phyloP scores from a whole-genome alignment of 2,797 vertebrate species.

The Limosa lapponica region DNA sequence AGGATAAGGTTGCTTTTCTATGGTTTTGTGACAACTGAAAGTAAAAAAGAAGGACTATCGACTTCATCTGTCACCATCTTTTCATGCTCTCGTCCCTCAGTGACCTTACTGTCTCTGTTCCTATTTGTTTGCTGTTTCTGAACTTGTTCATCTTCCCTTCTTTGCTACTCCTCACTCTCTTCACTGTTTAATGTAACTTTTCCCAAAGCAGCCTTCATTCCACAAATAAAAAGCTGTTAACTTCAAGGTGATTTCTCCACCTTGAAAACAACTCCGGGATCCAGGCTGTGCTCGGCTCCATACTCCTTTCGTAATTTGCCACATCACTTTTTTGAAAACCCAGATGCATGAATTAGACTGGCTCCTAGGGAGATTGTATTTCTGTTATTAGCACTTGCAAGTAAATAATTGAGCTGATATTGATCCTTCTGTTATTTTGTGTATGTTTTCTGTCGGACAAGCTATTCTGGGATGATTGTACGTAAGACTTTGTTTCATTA shows the following conservation, averaged over 20 bases:
- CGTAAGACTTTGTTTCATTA: not conserved
- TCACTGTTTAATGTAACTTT: conserved; percentile 30
- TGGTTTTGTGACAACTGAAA: not conserved
- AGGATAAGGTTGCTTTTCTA: conserved; percentile 35
- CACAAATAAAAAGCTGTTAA: not conserved
- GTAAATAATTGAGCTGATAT: conserved; percentile 32
- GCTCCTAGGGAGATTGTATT: not conserved
- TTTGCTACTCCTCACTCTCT: not conserved
- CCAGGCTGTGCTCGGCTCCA: not conserved
- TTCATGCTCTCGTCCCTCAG: not conserved
- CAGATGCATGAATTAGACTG: not conserved
- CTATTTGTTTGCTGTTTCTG: conserved; percentile 31
- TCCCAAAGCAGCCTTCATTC: not conserved
- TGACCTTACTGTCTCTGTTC: not conserved
- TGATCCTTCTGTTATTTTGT: not conserved
- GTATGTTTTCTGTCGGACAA: not conserved
- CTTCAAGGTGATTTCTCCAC: not conserved
- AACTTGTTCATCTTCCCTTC: conserved; percentile 25
- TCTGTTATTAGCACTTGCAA: conserved; percentile 40
- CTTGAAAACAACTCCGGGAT: not conserved
- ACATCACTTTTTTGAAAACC: conserved; percentile 13
- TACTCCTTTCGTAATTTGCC: not conserved
- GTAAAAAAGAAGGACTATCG: not conserved
- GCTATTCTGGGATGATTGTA: not conserved
- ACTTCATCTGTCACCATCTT: conserved; percentile 40